Evolutionary conservation across 1,140 invertebrate genomes (phyloP), one percentile per base, ranked within the genome.

Genomic region (Caenorhabditis remanei): DNA sequence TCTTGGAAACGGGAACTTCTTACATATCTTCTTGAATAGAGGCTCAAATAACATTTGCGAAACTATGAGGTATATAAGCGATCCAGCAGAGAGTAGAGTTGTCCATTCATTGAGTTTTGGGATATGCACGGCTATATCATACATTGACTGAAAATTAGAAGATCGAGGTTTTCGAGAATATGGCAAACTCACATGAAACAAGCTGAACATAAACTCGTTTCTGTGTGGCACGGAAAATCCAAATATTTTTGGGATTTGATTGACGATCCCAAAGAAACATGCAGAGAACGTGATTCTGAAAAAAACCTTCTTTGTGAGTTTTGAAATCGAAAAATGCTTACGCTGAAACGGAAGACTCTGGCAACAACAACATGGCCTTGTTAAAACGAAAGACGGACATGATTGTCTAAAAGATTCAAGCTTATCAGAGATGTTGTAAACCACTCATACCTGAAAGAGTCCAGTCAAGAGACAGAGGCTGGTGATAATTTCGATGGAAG

Each of bases 11-110:
- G 75, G 79, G 5, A 85, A 46, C 2, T 50, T 24, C 48, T 83
- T 75, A 9, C 83, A 53, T 21, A 24, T 83, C 21, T 19, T 32
- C 7, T 65, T 32, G 8, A 40, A 61, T 21, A 43, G 4, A 16
- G 85, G 82, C 24, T 88, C 87, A 19, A 92, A 79, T 41, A 88
- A 67, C 50, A 91, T 91, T 79, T 92, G 91, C 4, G 91, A 83
- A 14, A 90, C 53, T 55, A 91, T 88, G 11, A 92, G 87, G 79
- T 90, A 90, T 4, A 89, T 48, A 53, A 92, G 83, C 8, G 65
- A 43, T 58, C 41, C 21, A 13, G 87, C n/a, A 24, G 90, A 89
- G 19, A 93, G 75, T 19, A 50, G 75, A 8, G 87, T 13, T 32
- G 92, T 91, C 11, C 84, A 61, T n/a, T 32, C 40, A 85, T 92